Evolutionary conservation across 2,797 vertebrate species (phyloP).

Genomic region (Crocidura indochinensis): DNA sequence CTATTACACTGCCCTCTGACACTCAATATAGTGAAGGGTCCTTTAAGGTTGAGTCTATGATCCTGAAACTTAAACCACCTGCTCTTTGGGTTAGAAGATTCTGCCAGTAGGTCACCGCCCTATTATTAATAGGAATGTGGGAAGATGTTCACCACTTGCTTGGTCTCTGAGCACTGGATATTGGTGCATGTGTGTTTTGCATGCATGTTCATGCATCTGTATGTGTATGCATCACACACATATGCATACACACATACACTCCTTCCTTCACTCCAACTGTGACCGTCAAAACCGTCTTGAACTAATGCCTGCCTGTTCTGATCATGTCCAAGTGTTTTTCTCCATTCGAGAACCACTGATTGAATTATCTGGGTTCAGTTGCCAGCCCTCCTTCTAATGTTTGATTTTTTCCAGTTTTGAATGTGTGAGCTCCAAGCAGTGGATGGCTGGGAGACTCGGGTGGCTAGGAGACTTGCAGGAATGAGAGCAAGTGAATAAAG

Average conservation of each 20-base stretch:
- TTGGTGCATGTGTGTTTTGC: neutral
- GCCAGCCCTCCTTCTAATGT: neutral
- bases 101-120: neutral
- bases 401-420: neutral
- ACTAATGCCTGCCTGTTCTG: neutral
- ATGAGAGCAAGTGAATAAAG: neutral
- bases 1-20: neutral
- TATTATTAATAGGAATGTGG: neutral
- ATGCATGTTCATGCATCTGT: too few species aligned
- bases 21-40: neutral
- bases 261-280: too few species aligned
- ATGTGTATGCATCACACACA: too few species aligned
- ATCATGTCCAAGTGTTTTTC: neutral
- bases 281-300: neutral
- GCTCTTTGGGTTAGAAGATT: neutral
- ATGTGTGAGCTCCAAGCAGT: neutral
- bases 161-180: neutral
- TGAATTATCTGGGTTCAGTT: neutral
- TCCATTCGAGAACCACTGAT: neutral
- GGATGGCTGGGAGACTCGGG: neutral
- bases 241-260: neutral
- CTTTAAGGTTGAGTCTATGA: neutral
- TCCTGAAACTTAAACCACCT: neutral
- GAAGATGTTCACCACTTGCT: neutral
- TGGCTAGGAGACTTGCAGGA: neutral